phyloP scores from a whole-genome alignment of 1,140 invertebrate genomes.

The Cyclargus thomasi region DNA sequence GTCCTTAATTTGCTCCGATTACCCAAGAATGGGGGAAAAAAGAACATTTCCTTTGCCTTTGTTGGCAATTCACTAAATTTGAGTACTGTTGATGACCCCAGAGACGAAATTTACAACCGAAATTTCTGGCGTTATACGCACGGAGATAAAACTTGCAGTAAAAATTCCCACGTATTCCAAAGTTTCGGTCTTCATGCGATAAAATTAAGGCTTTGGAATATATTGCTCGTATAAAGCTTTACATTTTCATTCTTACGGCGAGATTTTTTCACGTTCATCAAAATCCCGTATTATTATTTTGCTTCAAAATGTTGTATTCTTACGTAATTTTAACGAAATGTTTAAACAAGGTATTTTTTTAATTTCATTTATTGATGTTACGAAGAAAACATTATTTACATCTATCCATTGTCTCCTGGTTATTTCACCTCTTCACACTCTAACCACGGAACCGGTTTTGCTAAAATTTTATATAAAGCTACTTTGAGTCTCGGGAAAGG shows the following conservation, averaged over 20 bases:
- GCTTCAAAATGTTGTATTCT: neutral
- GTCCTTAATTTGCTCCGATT: slow-evolving; percentile 63
- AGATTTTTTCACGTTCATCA: neutral
- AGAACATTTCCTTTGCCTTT: slow-evolving; percentile 52
- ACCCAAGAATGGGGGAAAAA: slow-evolving; percentile 43
- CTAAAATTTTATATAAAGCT: too few species aligned
- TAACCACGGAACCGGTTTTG: too few species aligned
- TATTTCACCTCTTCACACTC: too few species aligned
- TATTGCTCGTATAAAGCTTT: neutral
- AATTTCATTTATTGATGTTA: too few species aligned
- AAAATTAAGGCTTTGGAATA: neutral
- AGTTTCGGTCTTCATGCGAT: neutral
- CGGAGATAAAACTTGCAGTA: neutral
- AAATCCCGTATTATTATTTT: neutral
- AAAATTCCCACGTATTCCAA: slow-evolving; percentile 1
- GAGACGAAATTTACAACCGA: slow-evolving; percentile 27
- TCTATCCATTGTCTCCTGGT: too few species aligned
- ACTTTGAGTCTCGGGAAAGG: too few species aligned
- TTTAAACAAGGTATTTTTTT: too few species aligned
- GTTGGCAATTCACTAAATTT: slow-evolving; percentile 49
- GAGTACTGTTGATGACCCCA: slow-evolving; percentile 27
- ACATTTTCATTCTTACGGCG: neutral
- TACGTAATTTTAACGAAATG: too few species aligned
- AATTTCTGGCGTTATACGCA: slow-evolving; percentile 20
- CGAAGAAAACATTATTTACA: too few species aligned